Evolutionary conservation across 2,888 invertebrate species (phyloP), one percentile per base, ranked within the genome.

Genomic region (Ceriagrion tenellum): DNA sequence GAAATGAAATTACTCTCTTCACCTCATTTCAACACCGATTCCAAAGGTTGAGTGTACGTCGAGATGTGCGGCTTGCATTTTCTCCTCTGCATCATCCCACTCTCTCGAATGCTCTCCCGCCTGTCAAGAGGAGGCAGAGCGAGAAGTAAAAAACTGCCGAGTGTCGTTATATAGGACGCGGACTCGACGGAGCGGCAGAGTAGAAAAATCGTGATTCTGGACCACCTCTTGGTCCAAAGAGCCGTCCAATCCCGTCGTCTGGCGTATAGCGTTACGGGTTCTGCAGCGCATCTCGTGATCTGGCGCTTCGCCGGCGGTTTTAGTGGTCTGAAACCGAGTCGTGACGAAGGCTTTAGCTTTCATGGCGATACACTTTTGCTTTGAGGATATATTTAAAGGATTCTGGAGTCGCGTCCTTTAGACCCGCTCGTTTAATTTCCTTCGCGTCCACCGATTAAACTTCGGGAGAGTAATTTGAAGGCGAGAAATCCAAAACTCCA

Each of bases 291-390:
- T 35, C 81, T 81, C 81, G 35, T 81, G 81, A 81, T 81, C 81
- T 35, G 81, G 30, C 81, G 81, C 35, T 81, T 18, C 35, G 81
- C 35, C 81, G 81, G 81, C 18, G 81, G 81, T 81, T 81, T 81
- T 81, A 30, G 81, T 81, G 81, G 81, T 81, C 81, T 81, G 81
- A n/a, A 81, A 13, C 26, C 35, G 81, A 81, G 81, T 81, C 81
- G 81, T 81, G 81, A 81, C n/a, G 81, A 81, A 81, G 35, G 81
- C 30, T n/a, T 81, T 81, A 35, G 81, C 35, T 81, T 81, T 35
- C 35, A 81, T 35, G 81, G 35, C 81, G 30, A 81, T 35, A 30
- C 81, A 35, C 81, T 81, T 81, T 35, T 59, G 13, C 81, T 81
- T 35, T n/a, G 26, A 35, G 81, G 81, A 35, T 81, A 81, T n/a